Conservation (phyloP, 2,888 invertebrate species). For the Spodoptera littoralis region DNA sequence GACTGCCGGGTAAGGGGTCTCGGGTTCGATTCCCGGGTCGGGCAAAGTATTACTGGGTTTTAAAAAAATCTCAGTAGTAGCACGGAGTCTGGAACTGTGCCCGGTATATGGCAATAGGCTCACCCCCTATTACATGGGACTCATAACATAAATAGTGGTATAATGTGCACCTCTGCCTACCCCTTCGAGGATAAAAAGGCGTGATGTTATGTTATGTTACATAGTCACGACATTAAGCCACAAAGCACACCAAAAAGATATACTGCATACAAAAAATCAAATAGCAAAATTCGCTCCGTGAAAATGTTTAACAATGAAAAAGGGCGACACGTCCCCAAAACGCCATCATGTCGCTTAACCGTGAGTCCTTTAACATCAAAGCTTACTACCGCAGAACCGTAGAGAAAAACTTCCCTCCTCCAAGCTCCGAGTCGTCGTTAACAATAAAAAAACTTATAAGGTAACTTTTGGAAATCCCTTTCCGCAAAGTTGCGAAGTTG, state of each 20-base stretch:
- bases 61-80: no score
- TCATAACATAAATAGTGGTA: no score
- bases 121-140: no score
- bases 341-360: constrained; percentile 33
- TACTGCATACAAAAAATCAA: constrained; percentile 12
- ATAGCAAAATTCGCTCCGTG: constrained; percentile 5
- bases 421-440: constrained; percentile 48
- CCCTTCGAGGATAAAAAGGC: no score
- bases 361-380: constrained; percentile 46
- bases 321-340: constrained; percentile 33
- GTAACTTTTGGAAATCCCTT: constrained; percentile 56
- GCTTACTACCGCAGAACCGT: constrained; percentile 42
- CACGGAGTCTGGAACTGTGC: no score
- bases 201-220: no score
- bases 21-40: no score
- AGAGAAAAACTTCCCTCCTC: constrained; percentile 44
- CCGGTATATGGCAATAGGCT: no score
- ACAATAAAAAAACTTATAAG: constrained; percentile 61
- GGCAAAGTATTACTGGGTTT: no score
- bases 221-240: no score
- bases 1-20: no score
- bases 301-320: constrained; percentile 33
- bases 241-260: constrained; percentile 1
- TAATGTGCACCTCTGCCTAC: no score
- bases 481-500: constrained; percentile 64